Base-by-base conservation (phyloP, 2,113 vertebrate genomes). In the Micronycteris hirsuta region DNA sequence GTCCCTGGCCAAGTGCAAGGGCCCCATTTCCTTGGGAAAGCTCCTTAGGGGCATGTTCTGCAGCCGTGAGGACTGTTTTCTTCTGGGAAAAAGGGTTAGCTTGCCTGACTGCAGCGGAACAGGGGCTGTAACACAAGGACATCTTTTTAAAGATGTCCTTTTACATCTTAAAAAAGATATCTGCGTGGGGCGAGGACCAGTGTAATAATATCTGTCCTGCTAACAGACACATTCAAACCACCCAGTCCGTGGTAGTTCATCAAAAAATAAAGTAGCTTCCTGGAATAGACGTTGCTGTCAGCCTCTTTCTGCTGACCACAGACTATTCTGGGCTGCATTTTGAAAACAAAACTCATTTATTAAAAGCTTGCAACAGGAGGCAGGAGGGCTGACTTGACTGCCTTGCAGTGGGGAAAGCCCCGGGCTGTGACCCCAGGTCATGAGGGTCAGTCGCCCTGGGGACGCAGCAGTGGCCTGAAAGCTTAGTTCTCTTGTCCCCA, bases 311-410 rank as follows among this genome's bases (percentile, higher is more conserved):
- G 82, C 61, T 45, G 85, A 65, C 88, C 80, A 38, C 76, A 90
- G 45, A 56, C 93, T 95, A 76, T 87, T 95, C 76, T 52, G 52
- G 91, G 85, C 88, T 85, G 81, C 41, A 10, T 82, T 88, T 73
- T 94, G 90, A 89, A 95, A 89, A 94, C 2, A 38, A 93, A 93
- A 84, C 77, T 49, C 58, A 83, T 54, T 77, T 95, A 63, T 93
- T 89, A 52, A 95, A 93, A 86, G 92, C 68, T 89, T 47, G 43
- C 41, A 38, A 73, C 31, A 78, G 77, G 74, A 83, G 54, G 54
- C 74, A 49, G 36, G 4, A 7, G n/a, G 45, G 54, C 7, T 74
- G 85, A 78, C 65, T 65, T 47, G 38, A 28, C 70, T 68, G 16
- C 19, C 43, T 11, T 15, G 52, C 76, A 52, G 45, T 13, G n/a